Base-by-base conservation (phyloP, 1,140 invertebrate species). In the Hypothenemus hampei region DNA sequence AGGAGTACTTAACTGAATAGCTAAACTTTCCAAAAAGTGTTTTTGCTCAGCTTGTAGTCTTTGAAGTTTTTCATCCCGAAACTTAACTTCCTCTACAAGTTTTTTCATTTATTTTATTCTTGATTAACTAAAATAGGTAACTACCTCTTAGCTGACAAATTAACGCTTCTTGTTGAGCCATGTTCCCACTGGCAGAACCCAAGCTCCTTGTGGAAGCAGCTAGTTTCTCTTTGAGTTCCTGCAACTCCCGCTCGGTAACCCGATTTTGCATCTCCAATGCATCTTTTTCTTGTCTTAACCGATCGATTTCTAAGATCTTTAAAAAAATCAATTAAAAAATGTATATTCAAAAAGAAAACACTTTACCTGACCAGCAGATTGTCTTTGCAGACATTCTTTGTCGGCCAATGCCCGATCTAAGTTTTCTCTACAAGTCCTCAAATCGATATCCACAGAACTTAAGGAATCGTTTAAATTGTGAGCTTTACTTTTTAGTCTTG, bases 251-350 rank as follows among this genome's bases (percentile, higher is more conserved):
- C 65, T 86, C 83, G 1, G 78, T 64, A 4, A 81, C 78, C 61
- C 82, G 73, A 44, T 80, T 77, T 45, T 83, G 81, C 67, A 84
- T 79, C 55, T 83, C 76, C 2, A 84, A 63, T 11, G 77, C 77
- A 61, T 86, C 83, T 63, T 85, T 85, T 60, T 86, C 83, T 73
- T 85, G 75, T 29, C 80, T 78, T 15, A 86, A 65, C 53, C 82
- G 76, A 61, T 86, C 84, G 15, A 85, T 72, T 53, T 85, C 84
- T 1, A 84, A 23, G 13, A 35, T 50, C 47, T 55, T 21, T 13
- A 6, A 15, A 43, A 23, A 43, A 2, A 8, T 37, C 2, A 1
- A 37, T 37, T 37, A 37, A 37, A 23, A 8, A 10, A 15, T 22
- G 20, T 5, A 31, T 16, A 11, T 13, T 29, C 15, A 31, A 46